phyloP scores from a whole-genome alignment of 64 coral and sea anemone species.

The Stylophora pistillata region DNA sequence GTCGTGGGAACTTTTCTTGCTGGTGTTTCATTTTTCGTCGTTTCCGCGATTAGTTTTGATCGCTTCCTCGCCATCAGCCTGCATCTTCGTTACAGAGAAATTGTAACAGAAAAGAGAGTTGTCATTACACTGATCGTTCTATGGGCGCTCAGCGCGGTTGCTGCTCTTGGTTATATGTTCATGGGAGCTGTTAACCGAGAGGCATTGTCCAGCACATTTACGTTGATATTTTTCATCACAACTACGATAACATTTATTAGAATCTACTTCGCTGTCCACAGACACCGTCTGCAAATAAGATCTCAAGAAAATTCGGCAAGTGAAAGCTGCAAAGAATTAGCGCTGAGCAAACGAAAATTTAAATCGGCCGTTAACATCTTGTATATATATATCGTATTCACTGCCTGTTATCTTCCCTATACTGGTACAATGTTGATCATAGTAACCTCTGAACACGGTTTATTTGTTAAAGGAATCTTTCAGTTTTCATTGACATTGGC shows the following conservation, averaged over 20 bases:
- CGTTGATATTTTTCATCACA: not conserved
- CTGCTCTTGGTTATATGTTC: not conserved
- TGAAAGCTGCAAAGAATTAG: not conserved
- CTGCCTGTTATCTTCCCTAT: not conserved
- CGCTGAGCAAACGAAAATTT: not conserved
- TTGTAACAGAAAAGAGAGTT: constrained; percentile 17
- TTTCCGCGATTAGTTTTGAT: constrained; percentile 21
- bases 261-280: not conserved
- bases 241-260: constrained; percentile 5
- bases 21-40: not conserved
- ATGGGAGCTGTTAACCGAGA: not conserved
- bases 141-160: not conserved
- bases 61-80: constrained; percentile 24
- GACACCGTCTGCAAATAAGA: constrained; percentile 12
- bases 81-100: constrained; percentile 27
- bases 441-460: not conserved
- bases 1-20: not conserved
- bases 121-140: not conserved
- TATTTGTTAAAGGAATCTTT: not conserved
- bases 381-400: not conserved
- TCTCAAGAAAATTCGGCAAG: not conserved
- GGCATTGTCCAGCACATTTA: not conserved
- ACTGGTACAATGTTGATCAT: not conserved
- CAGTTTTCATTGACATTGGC: not conserved
- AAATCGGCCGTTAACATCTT: constrained; percentile 15